Base-by-base conservation (phyloP, 1,140 invertebrate species). In the Drosophila navojoa region DNA sequence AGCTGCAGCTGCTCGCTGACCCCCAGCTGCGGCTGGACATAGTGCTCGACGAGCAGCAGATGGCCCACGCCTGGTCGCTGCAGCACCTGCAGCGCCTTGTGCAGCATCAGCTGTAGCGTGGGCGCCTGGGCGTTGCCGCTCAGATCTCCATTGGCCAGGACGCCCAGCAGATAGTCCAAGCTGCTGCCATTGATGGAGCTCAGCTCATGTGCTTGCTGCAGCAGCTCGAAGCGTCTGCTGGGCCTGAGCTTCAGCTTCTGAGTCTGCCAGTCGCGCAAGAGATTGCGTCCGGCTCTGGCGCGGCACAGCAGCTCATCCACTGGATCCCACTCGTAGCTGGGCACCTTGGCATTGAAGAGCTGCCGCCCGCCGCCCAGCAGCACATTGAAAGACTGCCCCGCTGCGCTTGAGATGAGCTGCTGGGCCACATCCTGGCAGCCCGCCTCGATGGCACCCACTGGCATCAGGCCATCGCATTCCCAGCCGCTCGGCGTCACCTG, bases 281-380 rank as follows among this genome's bases (percentile, higher is more conserved):
- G 19, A 59, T 91, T 91, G 27, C 84, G 74, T 5, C 67, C 81
- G 25, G 63, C 42, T n/a, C 58, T 57, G 9, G 89, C 73, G 25
- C 76, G 67, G 58, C 84, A 91, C 22, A 82, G 64, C 2, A 27
- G 45, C 38, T 69, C 79, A 32, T 90, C 73, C 10, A 80, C 19
- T 0, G 73, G 59, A 70, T 85, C 89, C 19, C 19, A 64, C 0
- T 19, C 19, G 5, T 29, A 57, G 13, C 52, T 61, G 1, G 79
- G 68, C 15, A 86, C 70, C 2, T 74, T 22, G 19, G 50, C 27
- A 1, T 58, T 81, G 3, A 91, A 52, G 57, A 90, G 71, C 67
- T 91, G 90, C 5, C 89, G 60, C 0, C 90, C 90, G 1, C 90
- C 90, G 5, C 90, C 90, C 1, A 91, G 66, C 4, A 91, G 38